Percentiles rank a stretch among this genome's conserved stretches.
phyloP scores from a whole-genome alignment of 2,888 invertebrate genomes.

The Mycalesis mineus region DNA sequence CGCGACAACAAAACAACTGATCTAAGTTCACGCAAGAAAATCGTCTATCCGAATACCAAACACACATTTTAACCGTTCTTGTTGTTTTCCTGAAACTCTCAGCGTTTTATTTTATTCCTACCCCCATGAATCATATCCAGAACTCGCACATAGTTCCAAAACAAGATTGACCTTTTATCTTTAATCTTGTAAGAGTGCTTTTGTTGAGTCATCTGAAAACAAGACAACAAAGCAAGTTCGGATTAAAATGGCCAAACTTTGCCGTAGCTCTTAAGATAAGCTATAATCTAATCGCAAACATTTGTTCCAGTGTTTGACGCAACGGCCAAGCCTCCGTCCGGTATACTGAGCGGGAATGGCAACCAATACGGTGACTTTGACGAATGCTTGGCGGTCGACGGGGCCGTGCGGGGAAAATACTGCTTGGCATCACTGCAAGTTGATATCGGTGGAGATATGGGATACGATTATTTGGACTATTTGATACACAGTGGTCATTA shows the following conservation, averaged over 20 bases:
- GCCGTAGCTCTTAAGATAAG: conserved; percentile 12
- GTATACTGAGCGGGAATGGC: conserved; percentile 82
- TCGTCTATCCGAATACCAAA: background rate
- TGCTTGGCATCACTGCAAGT: conserved; percentile 80
- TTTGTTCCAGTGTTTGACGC: conserved; percentile 82
- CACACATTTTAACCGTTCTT: conserved; percentile 4
- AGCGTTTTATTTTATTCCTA: conserved; percentile 9
- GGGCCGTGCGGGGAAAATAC: conserved; percentile 80
- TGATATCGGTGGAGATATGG: conserved; percentile 46
- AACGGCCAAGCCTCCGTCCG: conserved; percentile 83
- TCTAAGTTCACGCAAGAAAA: background rate
- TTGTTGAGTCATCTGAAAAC: conserved; percentile 26
- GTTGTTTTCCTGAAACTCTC: conserved; percentile 4
- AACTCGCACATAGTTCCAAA: conserved; percentile 26
- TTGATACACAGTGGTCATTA: conserved; percentile 75
- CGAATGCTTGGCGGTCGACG: conserved; percentile 79
- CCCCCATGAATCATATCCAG: conserved; percentile 21
- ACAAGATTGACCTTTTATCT: conserved; percentile 31
- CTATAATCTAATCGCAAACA: conserved; percentile 13
- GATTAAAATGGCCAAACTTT: conserved; percentile 29
- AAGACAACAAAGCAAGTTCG: conserved; percentile 23
- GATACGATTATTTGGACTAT: conserved; percentile 55
- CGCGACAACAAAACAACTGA: background rate
- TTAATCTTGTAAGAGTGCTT: conserved; percentile 32
- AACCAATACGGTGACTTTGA: conserved; percentile 85